Conservation (phyloP, 2,797 vertebrate species). For the Sebastes nivosus region DNA sequence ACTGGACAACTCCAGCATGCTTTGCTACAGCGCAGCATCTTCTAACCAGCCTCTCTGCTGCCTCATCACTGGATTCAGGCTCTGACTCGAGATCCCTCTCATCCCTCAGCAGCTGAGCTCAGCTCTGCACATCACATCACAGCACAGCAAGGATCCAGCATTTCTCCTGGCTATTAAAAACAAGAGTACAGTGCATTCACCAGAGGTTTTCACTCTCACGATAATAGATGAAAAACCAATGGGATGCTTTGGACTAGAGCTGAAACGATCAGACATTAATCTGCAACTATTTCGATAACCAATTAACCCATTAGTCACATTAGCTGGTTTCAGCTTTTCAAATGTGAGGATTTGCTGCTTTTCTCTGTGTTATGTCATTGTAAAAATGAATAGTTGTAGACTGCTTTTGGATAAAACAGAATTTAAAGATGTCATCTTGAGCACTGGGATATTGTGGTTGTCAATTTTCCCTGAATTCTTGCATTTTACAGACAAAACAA, state of each 20-base stretch:
- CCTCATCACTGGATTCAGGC: slow-evolving; percentile 61
- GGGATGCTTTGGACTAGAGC: neutral
- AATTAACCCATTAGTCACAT: neutral
- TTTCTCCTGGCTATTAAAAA: slow-evolving; percentile 36
- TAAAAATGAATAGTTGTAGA: neutral
- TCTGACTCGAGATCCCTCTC: slow-evolving; percentile 44
- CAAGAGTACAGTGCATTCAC: neutral
- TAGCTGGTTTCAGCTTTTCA: neutral
- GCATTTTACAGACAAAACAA: neutral
- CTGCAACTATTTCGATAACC: neutral
- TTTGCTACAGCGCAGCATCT: slow-evolving; percentile 13
- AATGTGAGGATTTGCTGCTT: neutral
- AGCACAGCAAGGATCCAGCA: slow-evolving; percentile 21
- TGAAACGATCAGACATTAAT: neutral
- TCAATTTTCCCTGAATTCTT: neutral
- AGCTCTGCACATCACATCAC: slow-evolving; percentile 46
- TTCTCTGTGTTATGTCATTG: neutral
- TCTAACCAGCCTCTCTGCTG: slow-evolving; percentile 36
- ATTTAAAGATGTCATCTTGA: neutral
- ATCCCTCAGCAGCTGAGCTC: slow-evolving; percentile 69
- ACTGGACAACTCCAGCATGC: neutral
- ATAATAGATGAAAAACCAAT: neutral
- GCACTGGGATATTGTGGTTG: neutral
- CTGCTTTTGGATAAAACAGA: neutral
- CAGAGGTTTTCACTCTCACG: neutral